phyloP scores from a whole-genome alignment of 1,140 invertebrate genomes.

The Formica selysi region DNA sequence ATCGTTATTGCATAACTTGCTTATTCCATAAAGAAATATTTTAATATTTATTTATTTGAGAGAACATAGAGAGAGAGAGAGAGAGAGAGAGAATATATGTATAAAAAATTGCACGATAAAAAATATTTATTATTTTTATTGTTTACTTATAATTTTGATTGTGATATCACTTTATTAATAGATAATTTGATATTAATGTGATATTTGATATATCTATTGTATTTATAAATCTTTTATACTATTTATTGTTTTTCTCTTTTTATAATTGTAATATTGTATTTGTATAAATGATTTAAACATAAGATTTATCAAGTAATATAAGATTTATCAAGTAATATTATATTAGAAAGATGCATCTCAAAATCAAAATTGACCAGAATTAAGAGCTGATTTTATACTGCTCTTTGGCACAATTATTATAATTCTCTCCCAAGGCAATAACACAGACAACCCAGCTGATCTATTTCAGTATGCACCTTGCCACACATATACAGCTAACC shows the following conservation, averaged over 20 bases:
- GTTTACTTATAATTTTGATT: background rate
- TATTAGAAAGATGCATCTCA: background rate
- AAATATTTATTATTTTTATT: background rate
- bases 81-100: background rate
- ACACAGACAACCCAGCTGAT: constrained; percentile 76
- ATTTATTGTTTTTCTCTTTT: no score
- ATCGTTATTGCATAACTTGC: constrained; percentile 12
- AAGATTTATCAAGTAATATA: background rate
- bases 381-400: background rate
- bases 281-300: background rate
- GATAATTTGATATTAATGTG: background rate
- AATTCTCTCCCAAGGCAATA: constrained; percentile 72
- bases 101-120: background rate
- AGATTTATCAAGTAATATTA: background rate
- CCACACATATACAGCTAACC: background rate
- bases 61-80: background rate
- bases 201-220: background rate
- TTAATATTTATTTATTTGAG: background rate
- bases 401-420: constrained; percentile 82
- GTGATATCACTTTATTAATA: background rate
- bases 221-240: no score
- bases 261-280: background rate
- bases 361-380: constrained; percentile 20
- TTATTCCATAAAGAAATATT: constrained; percentile 2
- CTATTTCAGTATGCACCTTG: constrained; percentile 81